Conservation (phyloP, 2,797 vertebrate species). For the Rhinatrema bivittatum region DNA sequence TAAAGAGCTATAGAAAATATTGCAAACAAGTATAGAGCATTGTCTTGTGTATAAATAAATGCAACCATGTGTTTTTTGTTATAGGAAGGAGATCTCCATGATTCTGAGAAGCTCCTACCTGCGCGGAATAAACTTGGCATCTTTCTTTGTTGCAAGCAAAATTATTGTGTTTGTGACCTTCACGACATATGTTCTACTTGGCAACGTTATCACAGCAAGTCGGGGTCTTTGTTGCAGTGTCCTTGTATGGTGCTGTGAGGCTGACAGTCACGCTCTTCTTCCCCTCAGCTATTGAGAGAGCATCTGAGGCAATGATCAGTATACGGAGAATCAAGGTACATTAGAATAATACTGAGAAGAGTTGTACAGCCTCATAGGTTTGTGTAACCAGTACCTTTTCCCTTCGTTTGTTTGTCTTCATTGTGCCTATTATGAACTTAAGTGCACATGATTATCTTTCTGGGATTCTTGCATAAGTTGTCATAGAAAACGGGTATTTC, state of each 20-base stretch:
- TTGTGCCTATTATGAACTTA: no score
- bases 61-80: no score
- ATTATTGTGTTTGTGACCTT: slow-evolving; percentile 86
- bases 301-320: slow-evolving; percentile 80
- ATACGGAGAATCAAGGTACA: slow-evolving; percentile 82
- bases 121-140: slow-evolving; percentile 86
- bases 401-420: not conserved
- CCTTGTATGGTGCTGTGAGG: slow-evolving; percentile 78
- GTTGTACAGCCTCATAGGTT: fast-evolving
- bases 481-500: no score
- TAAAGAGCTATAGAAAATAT: no score
- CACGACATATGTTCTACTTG: slow-evolving; percentile 74
- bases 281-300: slow-evolving; percentile 78
- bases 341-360: no score
- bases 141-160: slow-evolving; percentile 86
- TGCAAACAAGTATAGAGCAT: no score
- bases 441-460: no score
- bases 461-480: no score
- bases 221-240: slow-evolving; percentile 80
- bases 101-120: slow-evolving; percentile 87
- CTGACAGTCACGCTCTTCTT: slow-evolving; percentile 91
- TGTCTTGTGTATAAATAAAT: no score
- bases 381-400: not conserved
- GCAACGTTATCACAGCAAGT: slow-evolving; percentile 74
- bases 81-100: slow-evolving; percentile 84